Evolutionary conservation across 2,888 invertebrate species (phyloP), one percentile per base, ranked within the genome.

Genomic region (Eilema sororculum): DNA sequence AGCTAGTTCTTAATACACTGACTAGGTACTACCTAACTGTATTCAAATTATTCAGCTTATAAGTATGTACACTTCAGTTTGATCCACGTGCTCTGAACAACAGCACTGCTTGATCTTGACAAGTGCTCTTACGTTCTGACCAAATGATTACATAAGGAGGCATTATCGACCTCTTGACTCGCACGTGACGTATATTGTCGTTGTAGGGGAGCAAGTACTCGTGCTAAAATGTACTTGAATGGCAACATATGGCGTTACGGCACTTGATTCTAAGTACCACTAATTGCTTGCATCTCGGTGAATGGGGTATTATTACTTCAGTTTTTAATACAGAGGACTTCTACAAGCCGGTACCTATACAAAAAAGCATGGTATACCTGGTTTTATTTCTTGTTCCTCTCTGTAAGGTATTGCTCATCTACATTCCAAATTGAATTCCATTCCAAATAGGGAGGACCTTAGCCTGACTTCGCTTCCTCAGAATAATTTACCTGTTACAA

Each of bases 131-230:
- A 63, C 28, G 37, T 78, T 72, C 70, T 74, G 71, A 74, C 73
- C 69, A 77, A 86, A 85, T 89, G 89, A 88, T 87, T 85, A 84
- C 84, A 81, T 78, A 72, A 92, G 90, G 82, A 86, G 87, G 84
- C 82, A 86, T 86, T 87, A 84, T 84, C 69, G 73, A 75, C 80
- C 84, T 79, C 89, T 91, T 76, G 75, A 79, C 74, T 86, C 86
- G 91, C 93, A 93, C 93, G 93, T 93, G 93, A 89, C 89, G 66
- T 58, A 57, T 41, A 58, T 72, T 68, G 52, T 41, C 24, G 25
- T 52, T 60, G 68, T 72, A 78, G 77, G 81, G 81, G 69, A 72
- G 68, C 69, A 59, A 77, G 81, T 71, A 70, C 66, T 69, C 41
- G 37, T 58, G 58, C 75, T 75, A 72, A 78, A 65, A 68, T 74